phyloP scores from a whole-genome alignment of 2,888 invertebrate species.

The Trisateles emortualis region DNA sequence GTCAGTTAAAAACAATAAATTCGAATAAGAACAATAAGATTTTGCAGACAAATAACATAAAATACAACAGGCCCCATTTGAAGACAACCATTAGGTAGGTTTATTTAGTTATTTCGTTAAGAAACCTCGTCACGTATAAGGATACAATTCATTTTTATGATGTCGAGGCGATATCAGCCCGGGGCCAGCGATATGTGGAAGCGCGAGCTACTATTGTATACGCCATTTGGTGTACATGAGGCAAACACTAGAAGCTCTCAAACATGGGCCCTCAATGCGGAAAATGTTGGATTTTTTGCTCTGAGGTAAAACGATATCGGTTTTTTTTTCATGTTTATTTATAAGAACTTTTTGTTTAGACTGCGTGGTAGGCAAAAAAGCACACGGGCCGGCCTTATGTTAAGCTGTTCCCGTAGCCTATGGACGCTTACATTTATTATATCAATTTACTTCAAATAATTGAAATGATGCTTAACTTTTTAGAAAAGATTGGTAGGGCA shows the following conservation, averaged over 20 bases:
- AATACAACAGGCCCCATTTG: slow-evolving; percentile 38
- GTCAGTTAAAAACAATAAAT: slow-evolving; percentile 17
- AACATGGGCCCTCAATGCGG: not conserved
- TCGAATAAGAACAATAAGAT: slow-evolving; percentile 20
- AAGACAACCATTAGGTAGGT: slow-evolving; percentile 37
- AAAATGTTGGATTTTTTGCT: slow-evolving; percentile 5
- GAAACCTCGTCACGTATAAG: slow-evolving; percentile 59
- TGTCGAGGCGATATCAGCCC: slow-evolving; percentile 46
- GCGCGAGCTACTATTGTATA: slow-evolving; percentile 6
- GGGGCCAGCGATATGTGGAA: slow-evolving; percentile 16
- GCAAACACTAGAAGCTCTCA: slow-evolving; percentile 33
- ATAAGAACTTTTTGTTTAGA: no score
- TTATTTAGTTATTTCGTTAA: slow-evolving; percentile 47
- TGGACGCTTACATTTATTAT: no score
- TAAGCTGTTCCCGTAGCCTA: no score
- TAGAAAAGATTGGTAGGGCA: no score
- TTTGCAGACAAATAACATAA: slow-evolving; percentile 1
- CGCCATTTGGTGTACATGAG: slow-evolving; percentile 21
- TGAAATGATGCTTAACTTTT: no score
- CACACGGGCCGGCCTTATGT: no score
- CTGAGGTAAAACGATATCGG: slow-evolving; percentile 1
- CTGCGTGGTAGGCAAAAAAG: no score
- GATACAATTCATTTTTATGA: slow-evolving; percentile 75
- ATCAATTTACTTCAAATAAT: no score
- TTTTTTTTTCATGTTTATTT: not conserved